Percentiles rank a stretch among this genome's conserved stretches.
These are phyloP conservation scores for Scrobipalpa atriplicella DNA, from an alignment of 2,888 invertebrate species.

Conservation along the genomic window DNA sequence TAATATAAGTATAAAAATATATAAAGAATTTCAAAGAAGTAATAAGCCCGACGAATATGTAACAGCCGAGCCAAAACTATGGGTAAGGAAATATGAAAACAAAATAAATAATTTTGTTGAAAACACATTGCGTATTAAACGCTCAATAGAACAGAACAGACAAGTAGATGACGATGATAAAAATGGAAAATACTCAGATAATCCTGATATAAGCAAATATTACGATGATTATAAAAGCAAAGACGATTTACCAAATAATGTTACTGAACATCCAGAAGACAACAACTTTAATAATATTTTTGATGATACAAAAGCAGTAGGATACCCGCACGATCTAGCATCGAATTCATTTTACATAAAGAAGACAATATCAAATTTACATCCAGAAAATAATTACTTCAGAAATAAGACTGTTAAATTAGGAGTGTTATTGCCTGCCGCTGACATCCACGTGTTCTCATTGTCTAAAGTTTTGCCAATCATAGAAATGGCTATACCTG, in stretches of 20 bases:
- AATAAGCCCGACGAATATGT: slow-evolving; percentile 44
- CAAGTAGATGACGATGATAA: slow-evolving; percentile 56
- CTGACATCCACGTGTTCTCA: slow-evolving; percentile 84
- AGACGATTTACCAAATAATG: slow-evolving; percentile 49
- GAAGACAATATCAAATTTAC: slow-evolving; percentile 68
- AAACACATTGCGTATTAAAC: slow-evolving; percentile 52
- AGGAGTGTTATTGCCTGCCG: slow-evolving; percentile 85
- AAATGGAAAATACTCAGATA: slow-evolving; percentile 54
- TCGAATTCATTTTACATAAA: slow-evolving; percentile 66
- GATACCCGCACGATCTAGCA: slow-evolving; percentile 68
- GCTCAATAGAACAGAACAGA: slow-evolving; percentile 46
- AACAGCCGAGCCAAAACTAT: slow-evolving; percentile 50
- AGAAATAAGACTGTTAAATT: slow-evolving; percentile 80
- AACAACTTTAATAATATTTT: slow-evolving; percentile 34
- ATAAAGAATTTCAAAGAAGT: slow-evolving; percentile 37
- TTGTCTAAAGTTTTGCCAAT: slow-evolving; percentile 87
- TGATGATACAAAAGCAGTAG: slow-evolving; percentile 60
- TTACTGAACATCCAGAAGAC: slow-evolving; percentile 42
- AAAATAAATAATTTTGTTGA: slow-evolving; percentile 43
- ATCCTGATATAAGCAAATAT: slow-evolving; percentile 59
- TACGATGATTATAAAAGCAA: slow-evolving; percentile 60
- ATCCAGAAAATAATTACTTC: slow-evolving; percentile 65
- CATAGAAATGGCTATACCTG: slow-evolving; percentile 85
- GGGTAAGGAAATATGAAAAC: slow-evolving; percentile 46
- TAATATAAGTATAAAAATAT: slow-evolving; percentile 59